phyloP scores from a whole-genome alignment of 2,888 invertebrate genomes.

The Lingula anatina region DNA sequence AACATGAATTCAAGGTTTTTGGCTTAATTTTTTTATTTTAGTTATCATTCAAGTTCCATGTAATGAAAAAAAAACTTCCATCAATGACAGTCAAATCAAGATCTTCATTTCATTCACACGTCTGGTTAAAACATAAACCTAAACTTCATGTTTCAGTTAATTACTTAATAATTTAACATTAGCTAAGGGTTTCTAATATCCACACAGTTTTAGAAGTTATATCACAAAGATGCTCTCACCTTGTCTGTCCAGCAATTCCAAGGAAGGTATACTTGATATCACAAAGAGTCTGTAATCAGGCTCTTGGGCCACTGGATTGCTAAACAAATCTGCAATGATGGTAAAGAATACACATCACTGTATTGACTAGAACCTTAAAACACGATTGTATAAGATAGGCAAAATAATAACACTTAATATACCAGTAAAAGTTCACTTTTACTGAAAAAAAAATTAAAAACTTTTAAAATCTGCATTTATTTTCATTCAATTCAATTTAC shows the following conservation, averaged over 20 bases:
- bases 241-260: slow-evolving; percentile 44
- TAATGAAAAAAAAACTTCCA: not conserved
- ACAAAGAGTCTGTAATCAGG: slow-evolving; percentile 41
- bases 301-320: slow-evolving; percentile 48
- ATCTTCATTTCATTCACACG: no score
- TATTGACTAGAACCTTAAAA: no score
- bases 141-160: no score
- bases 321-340: slow-evolving; percentile 44
- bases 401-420: not conserved
- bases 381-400: no score
- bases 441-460: no score
- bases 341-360: no score
- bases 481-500: no score
- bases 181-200: no score
- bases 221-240: slow-evolving; percentile 19
- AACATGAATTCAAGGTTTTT: not conserved
- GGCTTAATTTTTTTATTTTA: not conserved
- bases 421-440: not conserved
- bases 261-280: slow-evolving; percentile 36
- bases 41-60: not conserved
- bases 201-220: no score
- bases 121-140: no score
- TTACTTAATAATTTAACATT: no score
- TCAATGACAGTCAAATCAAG: not conserved
- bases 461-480: no score